Conservation (phyloP, 2,888 invertebrate species). For the Agrotis ipsilon region DNA sequence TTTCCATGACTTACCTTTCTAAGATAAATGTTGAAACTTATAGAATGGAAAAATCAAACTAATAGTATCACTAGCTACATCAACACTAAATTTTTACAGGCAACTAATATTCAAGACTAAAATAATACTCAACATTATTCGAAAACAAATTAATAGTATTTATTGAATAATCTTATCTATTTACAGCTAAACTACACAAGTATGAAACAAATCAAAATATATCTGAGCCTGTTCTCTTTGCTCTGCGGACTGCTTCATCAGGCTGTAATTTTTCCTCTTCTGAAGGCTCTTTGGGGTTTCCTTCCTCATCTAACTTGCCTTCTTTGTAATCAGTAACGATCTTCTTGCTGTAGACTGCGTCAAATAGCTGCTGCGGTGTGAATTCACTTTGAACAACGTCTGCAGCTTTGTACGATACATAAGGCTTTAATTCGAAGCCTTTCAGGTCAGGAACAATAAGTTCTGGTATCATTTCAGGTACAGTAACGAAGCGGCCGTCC, state of each 20-base stretch:
- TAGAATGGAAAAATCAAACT: not conserved
- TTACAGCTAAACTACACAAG: conserved; percentile 67
- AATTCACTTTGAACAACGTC: conserved; percentile 95
- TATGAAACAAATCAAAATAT: conserved; percentile 90
- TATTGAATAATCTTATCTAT: conserved; percentile 68
- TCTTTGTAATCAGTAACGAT: conserved; percentile 94
- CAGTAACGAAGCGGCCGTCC: conserved; percentile 90
- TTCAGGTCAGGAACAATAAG: conserved; percentile 97
- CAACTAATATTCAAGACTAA: conserved; percentile 1
- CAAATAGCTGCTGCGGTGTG: conserved; percentile 95
- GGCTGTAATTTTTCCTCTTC: conserved; percentile 93
- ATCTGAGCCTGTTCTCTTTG: conserved; percentile 95
- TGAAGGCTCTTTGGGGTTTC: conserved; percentile 93
- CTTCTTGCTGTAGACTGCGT: conserved; percentile 95
- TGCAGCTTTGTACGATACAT: conserved; percentile 96
- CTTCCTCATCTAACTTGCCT: conserved; percentile 93
- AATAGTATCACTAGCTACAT: not conserved
- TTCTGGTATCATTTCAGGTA: conserved; percentile 98
- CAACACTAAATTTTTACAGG: not conserved
- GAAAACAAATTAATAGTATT: conserved; percentile 52
- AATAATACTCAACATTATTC: conserved; percentile 6
- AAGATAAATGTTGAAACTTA: not conserved
- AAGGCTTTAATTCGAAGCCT: conserved; percentile 96
- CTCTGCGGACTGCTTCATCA: conserved; percentile 93
- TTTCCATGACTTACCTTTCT: no score